Base-by-base conservation (phyloP, 2,113 vertebrate species). In the Corythornis madagascariensis region DNA sequence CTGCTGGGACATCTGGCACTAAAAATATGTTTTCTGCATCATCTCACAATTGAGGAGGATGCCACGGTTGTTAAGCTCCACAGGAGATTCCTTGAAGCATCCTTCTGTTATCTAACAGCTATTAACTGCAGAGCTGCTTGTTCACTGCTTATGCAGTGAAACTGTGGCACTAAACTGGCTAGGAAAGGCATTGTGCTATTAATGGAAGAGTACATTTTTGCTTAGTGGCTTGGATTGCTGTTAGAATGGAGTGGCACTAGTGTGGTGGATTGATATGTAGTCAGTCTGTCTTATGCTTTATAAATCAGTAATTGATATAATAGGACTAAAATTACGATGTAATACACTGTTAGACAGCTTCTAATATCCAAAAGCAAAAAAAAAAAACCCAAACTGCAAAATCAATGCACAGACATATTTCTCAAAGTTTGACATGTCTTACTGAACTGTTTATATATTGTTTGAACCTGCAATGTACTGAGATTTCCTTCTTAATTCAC, bases 11-110 rank as follows among this genome's bases (percentile, higher is more conserved):
- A 95, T 93, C 83, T 91, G 78, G 86, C 91, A 86, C 83, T 75
- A 89, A 94, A 94, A 96, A 90, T 88, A 91, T 90, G 76, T 94
- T 95, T 94, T 94, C 73, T 91, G 90, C 79, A 88, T 91, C 87
- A 84, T 83, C 89, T 92, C 72, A 78, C 81, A 86, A 59, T 65
- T 77, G 83, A 88, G 67, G 53, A 91, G 72, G 53, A 81, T 90
- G 65, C 48, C 28, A 61, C 0, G 31, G 45, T 80, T 95, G 53
- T 89, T 93, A 65, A 70, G 42, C 55, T 91, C 57, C 42, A 57
- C 70, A 45, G 66, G 85, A 92, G 66, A 72, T 82, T 78, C 45
- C 64, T 90, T 86, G 67, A 94, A 90, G 53, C 53, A 74, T 93
- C 48, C 35, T 69, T 79, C 73, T 90, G 45, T 75, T 91, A 61